phyloP scores from a whole-genome alignment of 1,140 invertebrate genomes.

The Chelonus insularis region DNA sequence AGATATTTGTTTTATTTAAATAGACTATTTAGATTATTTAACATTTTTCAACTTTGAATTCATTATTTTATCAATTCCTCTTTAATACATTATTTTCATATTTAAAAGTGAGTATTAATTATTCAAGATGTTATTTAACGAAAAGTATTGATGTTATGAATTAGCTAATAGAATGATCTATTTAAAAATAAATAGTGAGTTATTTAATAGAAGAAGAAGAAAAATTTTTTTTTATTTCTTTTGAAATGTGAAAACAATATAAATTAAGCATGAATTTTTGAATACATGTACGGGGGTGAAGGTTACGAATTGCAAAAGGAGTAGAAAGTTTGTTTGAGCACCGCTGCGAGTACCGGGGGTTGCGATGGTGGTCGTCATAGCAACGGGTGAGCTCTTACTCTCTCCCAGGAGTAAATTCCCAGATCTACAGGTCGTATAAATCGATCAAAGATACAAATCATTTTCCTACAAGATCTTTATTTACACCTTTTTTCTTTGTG shows the following conservation, averaged over 20 bases:
- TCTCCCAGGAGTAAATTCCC: constrained; percentile 27
- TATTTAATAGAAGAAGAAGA: too few species aligned
- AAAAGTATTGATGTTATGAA: too few species aligned
- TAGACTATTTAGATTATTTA: neutral
- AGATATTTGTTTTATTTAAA: neutral
- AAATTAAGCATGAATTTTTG: too few species aligned
- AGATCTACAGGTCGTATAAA: constrained; percentile 38
- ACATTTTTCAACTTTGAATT: neutral
- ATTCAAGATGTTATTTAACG: too few species aligned
- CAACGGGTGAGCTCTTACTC: constrained; percentile 29
- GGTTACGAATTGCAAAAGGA: constrained; percentile 20
- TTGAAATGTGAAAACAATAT: too few species aligned
- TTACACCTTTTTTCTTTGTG: neutral
- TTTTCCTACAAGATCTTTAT: constrained; percentile 14
- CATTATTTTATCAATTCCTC: too few species aligned
- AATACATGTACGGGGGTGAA: constrained; percentile 19
- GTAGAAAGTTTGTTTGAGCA: constrained; percentile 45
- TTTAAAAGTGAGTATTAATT: too few species aligned
- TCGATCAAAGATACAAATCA: constrained; percentile 30
- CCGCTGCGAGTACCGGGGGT: constrained; percentile 40
- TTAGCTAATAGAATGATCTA: too few species aligned
- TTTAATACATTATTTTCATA: too few species aligned
- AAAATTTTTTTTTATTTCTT: too few species aligned
- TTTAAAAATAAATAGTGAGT: too few species aligned
- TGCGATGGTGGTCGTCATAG: constrained; percentile 43